Evolutionary conservation across 37 sponge, comb jelly and placozoan species (phyloP).

Genomic region (Axinella damicornis): DNA sequence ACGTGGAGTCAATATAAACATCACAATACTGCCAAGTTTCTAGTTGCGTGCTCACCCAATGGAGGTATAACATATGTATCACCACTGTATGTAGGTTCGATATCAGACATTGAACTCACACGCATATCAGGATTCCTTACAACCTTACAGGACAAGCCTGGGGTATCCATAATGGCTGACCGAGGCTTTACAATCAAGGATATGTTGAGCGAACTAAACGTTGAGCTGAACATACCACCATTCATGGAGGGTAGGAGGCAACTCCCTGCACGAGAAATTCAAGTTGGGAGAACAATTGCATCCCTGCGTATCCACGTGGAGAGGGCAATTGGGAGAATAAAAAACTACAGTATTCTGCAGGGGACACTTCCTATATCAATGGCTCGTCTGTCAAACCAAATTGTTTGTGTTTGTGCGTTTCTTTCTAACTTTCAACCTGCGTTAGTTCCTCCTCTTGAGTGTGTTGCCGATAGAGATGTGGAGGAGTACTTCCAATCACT

Average conservation of each 20-base stretch:
- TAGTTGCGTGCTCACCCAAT: slow-evolving; percentile 50
- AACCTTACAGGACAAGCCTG: slow-evolving; percentile 37
- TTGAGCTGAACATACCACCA: slow-evolving; percentile 72
- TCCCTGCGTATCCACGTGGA: no score
- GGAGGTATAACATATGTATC: slow-evolving; percentile 35
- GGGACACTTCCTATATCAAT: slow-evolving; percentile 50
- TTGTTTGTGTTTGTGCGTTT: slow-evolving; percentile 59
- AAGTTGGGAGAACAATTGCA: slow-evolving; percentile 46
- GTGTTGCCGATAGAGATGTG: no score
- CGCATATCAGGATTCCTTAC: slow-evolving; percentile 24
- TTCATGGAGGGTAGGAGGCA: slow-evolving; percentile 62
- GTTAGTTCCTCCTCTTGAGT: slow-evolving; percentile 43
- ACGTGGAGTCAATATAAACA: slow-evolving; percentile 64
- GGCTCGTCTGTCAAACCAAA: slow-evolving; percentile 56
- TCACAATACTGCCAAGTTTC: slow-evolving; percentile 54
- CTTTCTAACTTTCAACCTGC: slow-evolving; percentile 71
- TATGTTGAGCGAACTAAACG: slow-evolving; percentile 30
- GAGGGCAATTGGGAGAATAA: slow-evolving; percentile 57
- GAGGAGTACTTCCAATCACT: no score
- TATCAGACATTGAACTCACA: no score
- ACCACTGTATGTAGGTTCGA: slow-evolving; percentile 50
- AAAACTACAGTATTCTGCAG: slow-evolving; percentile 45
- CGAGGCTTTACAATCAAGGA: slow-evolving; percentile 72
- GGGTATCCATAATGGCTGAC: slow-evolving; percentile 65
- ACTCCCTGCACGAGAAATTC: slow-evolving; percentile 48